Evolutionary conservation across 2,113 vertebrate species (phyloP).

Genomic region (Petrocephalus microphthalmus): DNA sequence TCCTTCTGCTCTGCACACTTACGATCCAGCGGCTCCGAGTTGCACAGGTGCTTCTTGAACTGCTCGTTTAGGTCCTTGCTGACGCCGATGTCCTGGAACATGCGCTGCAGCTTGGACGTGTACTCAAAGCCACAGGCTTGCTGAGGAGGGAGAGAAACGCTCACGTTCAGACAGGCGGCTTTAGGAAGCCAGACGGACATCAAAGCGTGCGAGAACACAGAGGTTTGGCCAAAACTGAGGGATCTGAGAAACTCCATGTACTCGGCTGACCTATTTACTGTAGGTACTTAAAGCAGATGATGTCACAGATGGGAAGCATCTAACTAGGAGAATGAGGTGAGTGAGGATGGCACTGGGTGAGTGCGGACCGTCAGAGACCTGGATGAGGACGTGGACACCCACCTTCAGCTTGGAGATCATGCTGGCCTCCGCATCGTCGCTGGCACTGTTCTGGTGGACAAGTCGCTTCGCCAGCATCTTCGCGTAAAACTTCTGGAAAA

Average conservation of each 20-base stretch:
- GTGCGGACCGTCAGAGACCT: background rate
- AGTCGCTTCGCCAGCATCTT: conserved; percentile 94
- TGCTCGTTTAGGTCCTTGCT: conserved; percentile 98
- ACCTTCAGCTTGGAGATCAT: conserved; percentile 29
- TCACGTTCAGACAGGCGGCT: background rate
- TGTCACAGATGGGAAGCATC: background rate
- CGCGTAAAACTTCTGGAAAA: conserved; percentile 98
- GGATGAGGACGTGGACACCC: background rate
- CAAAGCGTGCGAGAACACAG: background rate
- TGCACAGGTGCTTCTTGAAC: conserved; percentile 92
- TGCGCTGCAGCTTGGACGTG: conserved; percentile 94
- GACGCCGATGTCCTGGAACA: conserved; percentile 99
- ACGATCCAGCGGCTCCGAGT: conserved; percentile 81
- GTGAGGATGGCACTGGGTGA: background rate
- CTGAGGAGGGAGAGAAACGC: conserved; percentile 52
- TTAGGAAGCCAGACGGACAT: background rate
- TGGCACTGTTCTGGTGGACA: conserved; percentile 97
- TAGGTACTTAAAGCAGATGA: too few relatives aligned
- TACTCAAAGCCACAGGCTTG: conserved; percentile 99
- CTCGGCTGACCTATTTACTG: background rate
- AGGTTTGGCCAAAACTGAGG: background rate
- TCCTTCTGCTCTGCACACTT: conserved; percentile 14
- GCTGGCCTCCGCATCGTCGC: conserved; percentile 55
- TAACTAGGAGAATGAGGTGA: background rate
- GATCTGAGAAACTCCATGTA: background rate